Evolutionary conservation across 1,140 invertebrate species (phyloP).

Genomic region (Bombus consobrinus): DNA sequence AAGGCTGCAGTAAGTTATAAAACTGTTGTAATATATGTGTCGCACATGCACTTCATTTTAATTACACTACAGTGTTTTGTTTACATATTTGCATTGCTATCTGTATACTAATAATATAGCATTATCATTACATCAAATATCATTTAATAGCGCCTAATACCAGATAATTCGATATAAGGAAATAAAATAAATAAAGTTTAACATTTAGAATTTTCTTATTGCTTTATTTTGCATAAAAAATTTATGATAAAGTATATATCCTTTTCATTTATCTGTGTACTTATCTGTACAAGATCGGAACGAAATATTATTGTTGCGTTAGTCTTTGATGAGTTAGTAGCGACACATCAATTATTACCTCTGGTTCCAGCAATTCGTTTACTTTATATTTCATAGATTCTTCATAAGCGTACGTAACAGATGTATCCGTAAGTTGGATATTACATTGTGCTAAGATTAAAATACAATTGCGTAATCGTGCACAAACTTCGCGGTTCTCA

Average conservation of each 20-base stretch:
- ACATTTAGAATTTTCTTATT: neutral
- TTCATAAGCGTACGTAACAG: slow-evolving; percentile 95
- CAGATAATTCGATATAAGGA: neutral
- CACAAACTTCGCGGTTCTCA: slow-evolving; percentile 91
- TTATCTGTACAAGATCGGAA: slow-evolving; percentile 3
- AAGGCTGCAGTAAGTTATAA: neutral
- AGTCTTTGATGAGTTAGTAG: slow-evolving; percentile 87
- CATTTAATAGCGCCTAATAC: neutral
- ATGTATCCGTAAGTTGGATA: slow-evolving; percentile 96
- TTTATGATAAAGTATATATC: neutral
- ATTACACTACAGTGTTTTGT: slow-evolving; percentile 15
- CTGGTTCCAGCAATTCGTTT: slow-evolving; percentile 90
- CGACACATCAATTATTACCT: slow-evolving; percentile 91
- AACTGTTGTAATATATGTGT: slow-evolving; percentile 48
- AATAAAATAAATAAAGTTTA: slow-evolving; percentile 8
- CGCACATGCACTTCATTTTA: slow-evolving; percentile 8
- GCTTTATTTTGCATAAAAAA: neutral
- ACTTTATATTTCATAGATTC: slow-evolving; percentile 92
- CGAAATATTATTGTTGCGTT: slow-evolving; percentile 21
- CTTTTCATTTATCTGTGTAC: neutral
- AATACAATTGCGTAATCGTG: slow-evolving; percentile 95
- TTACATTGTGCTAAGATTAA: slow-evolving; percentile 91
- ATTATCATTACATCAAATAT: neutral
- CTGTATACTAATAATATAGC: neutral
- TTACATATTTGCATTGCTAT: slow-evolving; percentile 5